A percentile compares a stretch with the other conserved stretches of the same genome.
Evolutionary conservation across 2,888 invertebrate genomes (phyloP).

Genomic region (Ferdinandea cuprea): DNA sequence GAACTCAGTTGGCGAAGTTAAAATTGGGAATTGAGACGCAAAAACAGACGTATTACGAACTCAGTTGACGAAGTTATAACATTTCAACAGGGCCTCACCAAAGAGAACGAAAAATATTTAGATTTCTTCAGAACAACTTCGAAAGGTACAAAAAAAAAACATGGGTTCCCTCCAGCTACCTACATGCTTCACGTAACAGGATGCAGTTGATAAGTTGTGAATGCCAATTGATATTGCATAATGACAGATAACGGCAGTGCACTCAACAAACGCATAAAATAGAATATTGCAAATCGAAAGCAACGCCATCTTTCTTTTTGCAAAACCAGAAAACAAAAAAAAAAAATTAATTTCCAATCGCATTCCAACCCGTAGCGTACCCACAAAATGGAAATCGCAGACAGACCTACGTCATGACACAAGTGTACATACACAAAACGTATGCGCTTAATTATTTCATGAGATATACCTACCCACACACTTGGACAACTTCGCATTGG

Average conservation of each 20-base stretch:
- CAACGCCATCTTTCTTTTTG: slow-evolving; percentile 31
- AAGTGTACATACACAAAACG: background rate
- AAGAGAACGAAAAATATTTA: too few species aligned
- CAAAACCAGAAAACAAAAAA: too few species aligned
- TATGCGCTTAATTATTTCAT: background rate
- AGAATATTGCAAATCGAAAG: background rate
- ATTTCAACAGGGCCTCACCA: too few species aligned
- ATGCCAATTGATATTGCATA: background rate
- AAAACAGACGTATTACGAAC: too few species aligned
- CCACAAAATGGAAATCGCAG: background rate
- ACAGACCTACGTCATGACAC: background rate
- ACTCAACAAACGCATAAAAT: background rate
- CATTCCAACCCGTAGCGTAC: background rate
- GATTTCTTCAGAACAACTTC: too few species aligned
- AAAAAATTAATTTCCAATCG: slow-evolving; percentile 7
- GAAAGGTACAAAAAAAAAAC: too few species aligned
- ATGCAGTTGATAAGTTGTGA: background rate
- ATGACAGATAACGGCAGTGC: background rate
- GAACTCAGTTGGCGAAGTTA: too few species aligned
- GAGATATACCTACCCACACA: background rate
- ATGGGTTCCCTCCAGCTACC: too few species aligned
- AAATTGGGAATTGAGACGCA: too few species aligned
- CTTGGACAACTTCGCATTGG: background rate
- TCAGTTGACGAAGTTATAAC: too few species aligned
- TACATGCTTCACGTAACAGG: too few species aligned